Percentiles rank a stretch among this genome's conserved stretches.
Conservation (phyloP, 1,140 invertebrate genomes). For the Nylanderia fulva region DNA sequence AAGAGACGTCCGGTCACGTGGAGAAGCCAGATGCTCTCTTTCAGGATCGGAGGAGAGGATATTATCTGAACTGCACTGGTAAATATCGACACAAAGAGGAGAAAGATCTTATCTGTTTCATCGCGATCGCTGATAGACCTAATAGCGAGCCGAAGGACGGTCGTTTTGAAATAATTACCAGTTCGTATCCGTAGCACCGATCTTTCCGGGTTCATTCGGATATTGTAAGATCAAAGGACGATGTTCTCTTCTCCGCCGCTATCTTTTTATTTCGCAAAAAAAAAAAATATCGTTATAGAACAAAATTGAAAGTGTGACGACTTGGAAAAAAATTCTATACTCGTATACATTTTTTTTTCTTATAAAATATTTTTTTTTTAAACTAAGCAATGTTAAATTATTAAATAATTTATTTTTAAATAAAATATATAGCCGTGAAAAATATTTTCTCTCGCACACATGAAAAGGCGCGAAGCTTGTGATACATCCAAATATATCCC, state of each 20-base stretch:
- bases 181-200: constrained; percentile 59
- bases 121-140: constrained; percentile 73
- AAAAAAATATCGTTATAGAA: neutral
- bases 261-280: constrained; percentile 4
- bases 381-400: neutral
- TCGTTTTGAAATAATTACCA: constrained; percentile 79
- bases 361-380: neutral
- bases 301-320: neutral
- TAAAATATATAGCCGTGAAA: neutral
- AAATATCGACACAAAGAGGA: constrained; percentile 75
- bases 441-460: neutral
- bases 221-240: constrained; percentile 53
- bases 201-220: constrained; percentile 61
- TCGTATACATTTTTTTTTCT: neutral
- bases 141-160: constrained; percentile 74
- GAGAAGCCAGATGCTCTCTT: constrained; percentile 83
- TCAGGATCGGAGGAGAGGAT: constrained; percentile 78
- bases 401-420: neutral
- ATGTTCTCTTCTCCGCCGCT: constrained; percentile 8
- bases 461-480: neutral
- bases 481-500: neutral
- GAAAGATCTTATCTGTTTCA: constrained; percentile 73
- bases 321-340: neutral
- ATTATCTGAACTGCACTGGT: constrained; percentile 63
- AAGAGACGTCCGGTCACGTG: constrained; percentile 74